Percentiles rank a stretch among this genome's conserved stretches.
Conservation (phyloP, 2,797 vertebrate genomes). For the Sebastes itinus region DNA sequence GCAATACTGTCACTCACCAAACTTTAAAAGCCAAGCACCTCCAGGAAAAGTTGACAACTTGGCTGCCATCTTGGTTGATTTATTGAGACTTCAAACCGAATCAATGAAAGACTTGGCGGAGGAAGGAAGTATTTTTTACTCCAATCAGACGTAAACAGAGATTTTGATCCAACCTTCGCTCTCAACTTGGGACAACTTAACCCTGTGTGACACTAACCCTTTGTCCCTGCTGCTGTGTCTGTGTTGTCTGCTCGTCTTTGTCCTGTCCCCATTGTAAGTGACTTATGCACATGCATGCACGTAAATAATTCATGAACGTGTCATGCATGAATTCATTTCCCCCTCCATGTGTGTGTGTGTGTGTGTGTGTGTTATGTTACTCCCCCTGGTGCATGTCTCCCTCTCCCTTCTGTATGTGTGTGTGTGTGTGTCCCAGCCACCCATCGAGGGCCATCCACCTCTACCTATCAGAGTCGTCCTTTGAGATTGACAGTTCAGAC, state of each 20-base stretch:
- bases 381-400: constrained; percentile 36
- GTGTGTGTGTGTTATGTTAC: neutral
- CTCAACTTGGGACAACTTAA: constrained; percentile 13
- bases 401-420: constrained; percentile 9
- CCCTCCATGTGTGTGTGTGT: constrained; percentile 7
- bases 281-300: constrained; percentile 23
- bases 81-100: constrained; percentile 15
- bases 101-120: neutral
- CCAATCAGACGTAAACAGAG: constrained; percentile 16
- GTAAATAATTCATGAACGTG: constrained; percentile 47
- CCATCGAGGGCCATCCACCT: constrained; percentile 65
- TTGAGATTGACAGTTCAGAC: constrained; percentile 77
- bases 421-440: constrained; percentile 63
- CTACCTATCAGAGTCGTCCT: constrained; percentile 62
- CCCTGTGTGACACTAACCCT: constrained; percentile 42
- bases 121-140: constrained; percentile 3
- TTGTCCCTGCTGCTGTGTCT: constrained; percentile 47
- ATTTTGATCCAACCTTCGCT: constrained; percentile 3
- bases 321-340: constrained; percentile 44
- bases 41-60: neutral
- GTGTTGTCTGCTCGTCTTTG: constrained; percentile 42
- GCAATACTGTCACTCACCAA: neutral
- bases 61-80: constrained; percentile 1
- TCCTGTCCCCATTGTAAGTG: constrained; percentile 6
- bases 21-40: neutral